Percentiles rank a stretch among this genome's conserved stretches.
These are phyloP conservation scores for Chaenodraco wilsoni DNA, from an alignment of 2,797 vertebrate species.

Conservation along the genomic window DNA sequence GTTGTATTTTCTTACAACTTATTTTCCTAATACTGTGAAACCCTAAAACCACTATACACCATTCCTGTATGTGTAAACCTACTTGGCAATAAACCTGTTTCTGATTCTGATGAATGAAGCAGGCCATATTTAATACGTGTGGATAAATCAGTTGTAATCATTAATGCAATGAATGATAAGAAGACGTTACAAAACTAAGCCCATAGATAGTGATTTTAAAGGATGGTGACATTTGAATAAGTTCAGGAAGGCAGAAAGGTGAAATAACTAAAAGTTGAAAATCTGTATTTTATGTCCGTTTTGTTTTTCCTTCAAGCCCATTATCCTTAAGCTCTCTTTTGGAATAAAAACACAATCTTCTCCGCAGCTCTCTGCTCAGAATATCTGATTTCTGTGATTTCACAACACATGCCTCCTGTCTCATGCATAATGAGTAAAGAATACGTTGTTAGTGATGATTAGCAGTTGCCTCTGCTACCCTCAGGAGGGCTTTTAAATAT, in stretches of 20 bases:
- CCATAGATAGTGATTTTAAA: too few relatives aligned
- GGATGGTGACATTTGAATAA: not conserved
- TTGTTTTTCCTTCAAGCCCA: not conserved
- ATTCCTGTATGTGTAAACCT: too few relatives aligned
- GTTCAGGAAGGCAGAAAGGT: not conserved
- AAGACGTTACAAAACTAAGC: too few relatives aligned
- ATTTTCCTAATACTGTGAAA: too few relatives aligned
- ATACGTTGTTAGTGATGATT: constrained; percentile 23
- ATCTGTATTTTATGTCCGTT: not conserved
- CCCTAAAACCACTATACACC: too few relatives aligned
- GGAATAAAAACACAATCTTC: not conserved
- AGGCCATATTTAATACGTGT: too few relatives aligned
- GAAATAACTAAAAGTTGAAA: not conserved
- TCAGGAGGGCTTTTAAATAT: constrained; percentile 41
- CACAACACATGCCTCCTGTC: not conserved
- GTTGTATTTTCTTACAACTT: too few relatives aligned
- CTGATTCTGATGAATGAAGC: too few relatives aligned
- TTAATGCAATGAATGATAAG: too few relatives aligned
- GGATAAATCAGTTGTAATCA: too few relatives aligned
- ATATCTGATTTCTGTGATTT: not conserved
- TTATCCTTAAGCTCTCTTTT: not conserved
- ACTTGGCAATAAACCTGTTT: too few relatives aligned
- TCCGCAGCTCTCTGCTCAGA: constrained; percentile 8
- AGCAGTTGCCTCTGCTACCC: constrained; percentile 35
- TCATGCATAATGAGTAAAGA: constrained; percentile 19